phyloP scores from a whole-genome alignment of 2,113 vertebrate genomes.

The Tachysurus vachellii region DNA sequence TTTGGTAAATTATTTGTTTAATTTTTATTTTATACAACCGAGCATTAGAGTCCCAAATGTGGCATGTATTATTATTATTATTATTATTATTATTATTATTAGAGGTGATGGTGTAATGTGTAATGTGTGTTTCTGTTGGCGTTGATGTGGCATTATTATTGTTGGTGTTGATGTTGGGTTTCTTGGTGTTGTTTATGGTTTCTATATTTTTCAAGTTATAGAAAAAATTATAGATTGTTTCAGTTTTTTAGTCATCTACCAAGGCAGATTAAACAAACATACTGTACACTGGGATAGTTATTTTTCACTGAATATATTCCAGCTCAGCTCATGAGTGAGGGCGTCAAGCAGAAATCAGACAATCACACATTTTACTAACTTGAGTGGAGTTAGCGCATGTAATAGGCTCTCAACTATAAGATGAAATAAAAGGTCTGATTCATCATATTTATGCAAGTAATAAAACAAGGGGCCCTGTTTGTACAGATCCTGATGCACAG shows the following conservation, averaged over 20 bases:
- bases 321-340: background rate
- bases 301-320: conserved; percentile 15
- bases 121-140: background rate
- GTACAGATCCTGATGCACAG: conserved; percentile 40
- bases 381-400: conserved; percentile 30
- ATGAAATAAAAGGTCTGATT: conserved; percentile 22
- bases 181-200: background rate
- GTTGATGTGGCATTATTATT: background rate
- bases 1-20: too few species aligned
- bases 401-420: conserved; percentile 41
- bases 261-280: conserved; percentile 28
- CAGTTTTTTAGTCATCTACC: background rate
- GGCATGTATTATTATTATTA: conserved; percentile 13
- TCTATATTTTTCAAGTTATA: background rate
- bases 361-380: conserved; percentile 30
- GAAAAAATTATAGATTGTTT: background rate
- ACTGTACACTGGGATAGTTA: background rate
- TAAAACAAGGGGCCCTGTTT: conserved; percentile 43
- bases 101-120: background rate
- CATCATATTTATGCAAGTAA: conserved; percentile 43
- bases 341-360: background rate
- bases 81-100: conserved; percentile 3
- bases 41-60: too few species aligned
- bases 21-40: too few species aligned
- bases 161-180: background rate